These are phyloP conservation scores for Caenorhabditis macrosperma DNA, from an alignment of 2,888 invertebrate genomes.

Conservation along the genomic window DNA sequence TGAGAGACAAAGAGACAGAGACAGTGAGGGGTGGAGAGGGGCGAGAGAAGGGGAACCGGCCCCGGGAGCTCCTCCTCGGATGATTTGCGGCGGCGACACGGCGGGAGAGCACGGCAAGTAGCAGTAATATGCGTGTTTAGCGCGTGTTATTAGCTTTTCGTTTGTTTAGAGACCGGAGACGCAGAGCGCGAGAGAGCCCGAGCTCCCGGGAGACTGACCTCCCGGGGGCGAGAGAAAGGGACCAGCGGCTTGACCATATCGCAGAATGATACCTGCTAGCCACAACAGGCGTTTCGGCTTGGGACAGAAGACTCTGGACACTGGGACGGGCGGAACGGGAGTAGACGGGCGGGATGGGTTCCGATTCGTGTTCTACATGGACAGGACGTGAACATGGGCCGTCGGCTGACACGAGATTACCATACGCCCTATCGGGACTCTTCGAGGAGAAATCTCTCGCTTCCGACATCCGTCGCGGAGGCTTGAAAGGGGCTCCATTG, in stretches of 20 bases:
- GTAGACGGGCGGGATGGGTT: constrained; percentile 16
- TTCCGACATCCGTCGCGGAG: constrained; percentile 13
- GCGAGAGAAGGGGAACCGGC: constrained; percentile 7
- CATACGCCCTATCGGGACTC: constrained; percentile 37
- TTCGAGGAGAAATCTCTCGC: constrained; percentile 27
- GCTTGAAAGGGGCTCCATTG: constrained; percentile 8
- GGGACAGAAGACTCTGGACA: constrained; percentile 59
- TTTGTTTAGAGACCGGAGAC: constrained; percentile 37
- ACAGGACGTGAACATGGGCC: neutral
- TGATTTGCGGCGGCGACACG: constrained; percentile 39
- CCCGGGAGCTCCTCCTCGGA: constrained; percentile 21
- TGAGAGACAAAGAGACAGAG: constrained; percentile 3
- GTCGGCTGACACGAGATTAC: constrained; percentile 17
- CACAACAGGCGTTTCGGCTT: constrained; percentile 30
- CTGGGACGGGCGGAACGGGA: constrained; percentile 53
- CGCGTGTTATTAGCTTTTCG: constrained; percentile 45
- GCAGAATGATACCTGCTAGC: constrained; percentile 20
- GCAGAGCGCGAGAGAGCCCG: neutral
- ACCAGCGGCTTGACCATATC: constrained; percentile 17
- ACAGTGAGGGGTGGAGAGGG: constrained; percentile 2
- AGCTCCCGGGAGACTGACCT: neutral
- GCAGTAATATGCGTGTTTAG: constrained; percentile 55
- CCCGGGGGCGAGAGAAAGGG: no score
- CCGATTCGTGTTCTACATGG: constrained; percentile 38
- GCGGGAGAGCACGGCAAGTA: constrained; percentile 2